Conservation (phyloP, 35 echinoderm and acorn worm genomes). For the Nesometra sesokonis region DNA sequence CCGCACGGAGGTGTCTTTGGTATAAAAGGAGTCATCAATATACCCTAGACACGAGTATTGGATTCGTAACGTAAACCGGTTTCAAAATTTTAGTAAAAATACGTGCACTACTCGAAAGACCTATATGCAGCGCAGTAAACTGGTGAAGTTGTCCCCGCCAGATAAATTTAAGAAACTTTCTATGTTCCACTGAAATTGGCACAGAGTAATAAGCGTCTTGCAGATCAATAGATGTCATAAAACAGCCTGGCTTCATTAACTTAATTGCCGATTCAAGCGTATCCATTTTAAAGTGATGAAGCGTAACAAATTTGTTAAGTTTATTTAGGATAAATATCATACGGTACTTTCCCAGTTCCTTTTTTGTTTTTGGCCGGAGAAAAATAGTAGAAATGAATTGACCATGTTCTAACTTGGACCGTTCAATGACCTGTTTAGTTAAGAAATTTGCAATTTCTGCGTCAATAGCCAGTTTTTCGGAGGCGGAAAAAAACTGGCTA, state of each 20-base stretch:
- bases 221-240: slow-evolving; percentile 37
- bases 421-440: slow-evolving; percentile 7
- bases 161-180: slow-evolving; percentile 16
- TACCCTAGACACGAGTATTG: background rate
- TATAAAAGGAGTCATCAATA: slow-evolving; percentile 7
- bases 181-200: slow-evolving; percentile 3
- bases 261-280: slow-evolving; percentile 11
- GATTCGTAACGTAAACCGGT: too few relatives aligned
- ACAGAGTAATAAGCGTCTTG: slow-evolving; percentile 25
- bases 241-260: slow-evolving; percentile 6
- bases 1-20: background rate
- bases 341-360: slow-evolving; percentile 5
- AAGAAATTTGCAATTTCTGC: slow-evolving; percentile 1
- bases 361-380: slow-evolving; percentile 11
- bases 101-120: slow-evolving; percentile 1
- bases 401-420: background rate
- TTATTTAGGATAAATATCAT: slow-evolving; percentile 2
- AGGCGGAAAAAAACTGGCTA: background rate
- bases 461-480: background rate
- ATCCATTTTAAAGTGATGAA: slow-evolving; percentile 26
- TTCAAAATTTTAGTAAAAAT: slow-evolving; percentile 11
- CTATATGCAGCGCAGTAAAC: background rate
- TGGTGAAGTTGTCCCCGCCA: slow-evolving; percentile 8
- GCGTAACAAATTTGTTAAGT: background rate
- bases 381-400: slow-evolving; percentile 18